Base-by-base conservation (phyloP, 2,888 invertebrate species). In the Nezara viridula region DNA sequence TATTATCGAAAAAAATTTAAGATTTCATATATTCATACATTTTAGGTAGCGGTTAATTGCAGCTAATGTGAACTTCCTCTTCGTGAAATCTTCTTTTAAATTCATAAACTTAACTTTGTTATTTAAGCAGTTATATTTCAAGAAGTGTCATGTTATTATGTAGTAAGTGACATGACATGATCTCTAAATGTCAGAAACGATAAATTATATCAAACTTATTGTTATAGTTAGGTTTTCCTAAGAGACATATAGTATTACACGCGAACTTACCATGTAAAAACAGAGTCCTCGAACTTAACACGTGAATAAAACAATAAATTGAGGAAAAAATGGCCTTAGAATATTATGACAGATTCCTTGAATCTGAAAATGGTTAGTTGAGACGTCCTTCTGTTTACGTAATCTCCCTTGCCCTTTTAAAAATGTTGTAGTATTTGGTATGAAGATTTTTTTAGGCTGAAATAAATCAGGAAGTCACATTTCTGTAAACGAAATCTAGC, bases 351-450 rank as follows among this genome's bases (percentile, higher is more conserved):
- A 73, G 32, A 73, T 37, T 73, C 66, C 66, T 73, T 73, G 66
- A 73, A 73, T 73, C 66, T 73, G 16, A 37, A 73, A 73, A 73
- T 73, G 66, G 32, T 73, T 73, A 73, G 32, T 73, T 37, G 37
- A 37, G 21, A 37, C 16, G 66, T 73, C 66, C 66, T 73, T 73
- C 66, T 73, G 16, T 73, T 37, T 73, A 32, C 24, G 37, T 37
- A 73, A 73, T 37, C 66, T 37, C 32, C 7, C 32, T 73, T 19
- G 37, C 66, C 37, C 66, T 73, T 73, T 37, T 73, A 73, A 37
- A 60, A 60, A 60, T 7, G 14, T 27, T 27, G 16, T 37, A 73
- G 37, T 16, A 19, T 73, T 37, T 73, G 24, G 19, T 73, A 32
- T 66, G 21, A 19, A 16, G 0, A 44, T 37, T 73, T 73, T 37